phyloP scores from a whole-genome alignment of 2,888 invertebrate species.

The Amphipoea lucens region DNA sequence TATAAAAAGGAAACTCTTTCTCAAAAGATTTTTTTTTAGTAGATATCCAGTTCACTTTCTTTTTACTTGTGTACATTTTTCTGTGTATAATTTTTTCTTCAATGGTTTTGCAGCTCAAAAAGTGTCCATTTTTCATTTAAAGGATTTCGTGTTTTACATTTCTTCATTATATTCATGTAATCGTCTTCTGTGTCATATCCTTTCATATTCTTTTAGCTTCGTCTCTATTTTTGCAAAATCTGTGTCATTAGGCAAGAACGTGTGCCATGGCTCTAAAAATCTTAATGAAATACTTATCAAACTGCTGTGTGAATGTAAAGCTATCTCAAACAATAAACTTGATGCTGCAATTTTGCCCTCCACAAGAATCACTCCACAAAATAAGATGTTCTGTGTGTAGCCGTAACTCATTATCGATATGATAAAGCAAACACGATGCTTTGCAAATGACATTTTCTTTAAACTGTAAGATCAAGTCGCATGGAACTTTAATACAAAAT shows the following conservation, averaged over 20 bases:
- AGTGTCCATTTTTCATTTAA: conserved; percentile 26
- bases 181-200: conserved; percentile 32
- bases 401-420: conserved; percentile 47
- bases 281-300: conserved; percentile 18
- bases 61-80: conserved; percentile 1
- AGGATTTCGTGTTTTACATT: conserved; percentile 30
- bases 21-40: not conserved
- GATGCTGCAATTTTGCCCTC: conserved; percentile 48
- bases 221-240: conserved; percentile 42
- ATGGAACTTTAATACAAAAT: no score
- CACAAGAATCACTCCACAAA: not conserved
- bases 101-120: conserved; percentile 23
- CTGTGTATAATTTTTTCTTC: conserved; percentile 28
- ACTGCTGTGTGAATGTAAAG: conserved; percentile 28
- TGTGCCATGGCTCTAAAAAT: no score
- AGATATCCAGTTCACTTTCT: conserved; percentile 2
- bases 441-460: no score
- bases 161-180: conserved; percentile 34
- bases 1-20: conserved; percentile 1
- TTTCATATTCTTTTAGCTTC: conserved; percentile 32
- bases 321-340: conserved; percentile 46
- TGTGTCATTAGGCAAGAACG: conserved; percentile 1
- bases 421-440: conserved; percentile 11
- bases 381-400: not conserved
- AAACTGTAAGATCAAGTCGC: no score